Percentiles rank a stretch among this genome's conserved stretches.
Evolutionary conservation across 2,113 vertebrate genomes (phyloP).

Genomic region (Martes martes): DNA sequence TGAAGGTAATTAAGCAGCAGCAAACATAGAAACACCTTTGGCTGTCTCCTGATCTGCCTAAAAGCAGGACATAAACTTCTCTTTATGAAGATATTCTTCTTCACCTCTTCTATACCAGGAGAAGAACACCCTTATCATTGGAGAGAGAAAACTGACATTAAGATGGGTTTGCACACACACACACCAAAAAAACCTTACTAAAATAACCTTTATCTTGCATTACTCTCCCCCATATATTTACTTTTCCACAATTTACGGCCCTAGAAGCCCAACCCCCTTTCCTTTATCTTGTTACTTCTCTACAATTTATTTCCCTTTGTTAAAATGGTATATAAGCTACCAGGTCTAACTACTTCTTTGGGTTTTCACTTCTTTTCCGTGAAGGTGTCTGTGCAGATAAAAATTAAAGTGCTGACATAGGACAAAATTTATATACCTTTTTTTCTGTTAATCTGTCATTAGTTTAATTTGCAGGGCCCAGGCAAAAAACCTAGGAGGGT

Average conservation of each 20-base stretch:
- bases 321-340: background rate
- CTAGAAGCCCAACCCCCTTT: background rate
- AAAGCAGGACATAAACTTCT: background rate
- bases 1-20: slow-evolving; percentile 8
- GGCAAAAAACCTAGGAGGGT: background rate
- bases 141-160: background rate
- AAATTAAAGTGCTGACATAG: background rate
- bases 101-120: background rate
- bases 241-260: background rate
- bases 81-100: background rate
- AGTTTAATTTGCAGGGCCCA: background rate
- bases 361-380: background rate
- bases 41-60: background rate
- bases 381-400: background rate
- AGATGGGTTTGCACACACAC: background rate
- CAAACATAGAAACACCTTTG: background rate
- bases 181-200: background rate
- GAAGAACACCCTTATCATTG: background rate
- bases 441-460: background rate
- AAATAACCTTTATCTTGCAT: background rate
- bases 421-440: background rate
- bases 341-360: background rate
- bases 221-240: background rate
- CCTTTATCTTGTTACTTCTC: background rate
- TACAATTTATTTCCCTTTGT: background rate